A percentile compares a stretch with the other conserved stretches of the same genome.
Conservation (phyloP, 1,140 invertebrate species). For the Vanessa tameamea region DNA sequence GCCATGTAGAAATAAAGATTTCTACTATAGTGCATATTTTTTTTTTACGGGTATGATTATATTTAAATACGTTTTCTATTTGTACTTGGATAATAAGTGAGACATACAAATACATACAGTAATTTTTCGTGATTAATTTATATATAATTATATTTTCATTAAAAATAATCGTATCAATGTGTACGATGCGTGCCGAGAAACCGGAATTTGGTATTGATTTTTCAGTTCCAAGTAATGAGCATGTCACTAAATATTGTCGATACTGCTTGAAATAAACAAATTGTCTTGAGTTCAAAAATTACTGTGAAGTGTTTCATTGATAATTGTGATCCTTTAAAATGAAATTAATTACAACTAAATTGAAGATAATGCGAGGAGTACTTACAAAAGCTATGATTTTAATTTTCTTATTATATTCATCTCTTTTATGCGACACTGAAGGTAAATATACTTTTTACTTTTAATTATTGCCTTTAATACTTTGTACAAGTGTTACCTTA, state of each 20-base stretch:
- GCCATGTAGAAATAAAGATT: conserved; percentile 14
- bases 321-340: not conserved
- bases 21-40: not conserved
- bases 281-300: conserved; percentile 4
- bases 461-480: not conserved
- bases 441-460: conserved; percentile 27
- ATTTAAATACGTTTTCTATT: too few relatives aligned
- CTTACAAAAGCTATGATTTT: conserved; percentile 15
- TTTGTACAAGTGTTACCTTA: not conserved
- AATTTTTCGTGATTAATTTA: too few relatives aligned
- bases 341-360: conserved; percentile 6
- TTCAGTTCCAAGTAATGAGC: conserved; percentile 20
- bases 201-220: conserved; percentile 37
- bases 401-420: conserved; percentile 28
- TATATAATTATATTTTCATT: too few relatives aligned
- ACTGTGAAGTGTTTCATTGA: not conserved
- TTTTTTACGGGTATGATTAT: not conserved
- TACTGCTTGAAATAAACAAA: conserved; percentile 32
- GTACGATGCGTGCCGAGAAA: conserved; percentile 19
- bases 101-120: too few relatives aligned
- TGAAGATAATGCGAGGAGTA: not conserved
- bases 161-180: too few relatives aligned
- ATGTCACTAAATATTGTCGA: conserved; percentile 20
- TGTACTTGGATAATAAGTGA: too few relatives aligned
- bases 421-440: conserved; percentile 28